Evolutionary conservation across 1,140 invertebrate genomes (phyloP).

Genomic region (Atta colombica): DNA sequence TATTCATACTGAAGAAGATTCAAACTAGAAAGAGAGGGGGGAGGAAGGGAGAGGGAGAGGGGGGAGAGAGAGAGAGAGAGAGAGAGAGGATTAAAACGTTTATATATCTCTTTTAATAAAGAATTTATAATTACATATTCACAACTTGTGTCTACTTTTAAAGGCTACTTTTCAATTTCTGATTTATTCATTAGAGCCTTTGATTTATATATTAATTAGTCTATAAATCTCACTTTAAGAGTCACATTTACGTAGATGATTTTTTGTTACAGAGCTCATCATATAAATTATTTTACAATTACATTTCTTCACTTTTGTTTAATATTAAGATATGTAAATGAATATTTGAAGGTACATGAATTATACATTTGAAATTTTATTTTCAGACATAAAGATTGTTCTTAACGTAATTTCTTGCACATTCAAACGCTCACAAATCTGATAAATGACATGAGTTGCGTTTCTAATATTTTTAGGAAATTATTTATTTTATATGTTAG

Average conservation of each 20-base stretch:
- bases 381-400: not conserved
- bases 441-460: not conserved
- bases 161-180: too few relatives aligned
- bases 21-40: too few relatives aligned
- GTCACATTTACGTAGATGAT: not conserved
- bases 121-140: too few relatives aligned
- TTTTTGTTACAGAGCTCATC: not conserved
- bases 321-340: not conserved
- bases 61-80: too few relatives aligned
- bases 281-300: not conserved
- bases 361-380: conserved; percentile 13
- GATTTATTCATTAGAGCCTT: too few relatives aligned
- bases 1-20: too few relatives aligned
- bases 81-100: too few relatives aligned
- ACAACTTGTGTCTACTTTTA: too few relatives aligned
- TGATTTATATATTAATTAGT: not conserved
- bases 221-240: not conserved
- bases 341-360: not conserved
- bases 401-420: not conserved
- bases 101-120: too few relatives aligned
- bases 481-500: not conserved
- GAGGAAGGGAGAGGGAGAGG: too few relatives aligned
- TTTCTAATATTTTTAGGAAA: conserved; percentile 2
- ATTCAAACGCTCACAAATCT: not conserved
- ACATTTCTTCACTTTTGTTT: not conserved